phyloP scores from a whole-genome alignment of 2,888 invertebrate genomes.

The Ectropis crepuscularia region DNA sequence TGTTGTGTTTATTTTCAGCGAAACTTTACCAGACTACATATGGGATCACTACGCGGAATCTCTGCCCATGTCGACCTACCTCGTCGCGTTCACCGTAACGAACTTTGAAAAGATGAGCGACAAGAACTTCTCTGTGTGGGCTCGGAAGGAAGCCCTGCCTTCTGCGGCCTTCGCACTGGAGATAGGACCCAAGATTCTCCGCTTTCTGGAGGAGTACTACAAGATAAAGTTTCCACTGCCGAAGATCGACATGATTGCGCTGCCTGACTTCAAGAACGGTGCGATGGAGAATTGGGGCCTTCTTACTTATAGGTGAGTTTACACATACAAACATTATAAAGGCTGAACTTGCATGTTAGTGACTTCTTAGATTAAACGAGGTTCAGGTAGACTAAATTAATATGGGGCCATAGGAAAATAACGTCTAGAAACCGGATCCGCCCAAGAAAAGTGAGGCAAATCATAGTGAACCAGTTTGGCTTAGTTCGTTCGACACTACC shows the following conservation, averaged over 20 bases:
- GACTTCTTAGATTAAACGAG: slow-evolving; percentile 35
- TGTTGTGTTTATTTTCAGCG: slow-evolving; percentile 64
- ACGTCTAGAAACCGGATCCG: too few relatives aligned
- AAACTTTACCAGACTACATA: slow-evolving; percentile 85
- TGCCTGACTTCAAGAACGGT: slow-evolving; percentile 95
- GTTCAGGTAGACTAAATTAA: background rate
- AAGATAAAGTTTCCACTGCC: slow-evolving; percentile 90
- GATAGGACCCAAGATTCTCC: slow-evolving; percentile 90
- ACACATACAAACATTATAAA: background rate
- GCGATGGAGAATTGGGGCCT: slow-evolving; percentile 97
- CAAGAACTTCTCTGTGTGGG: slow-evolving; percentile 88
- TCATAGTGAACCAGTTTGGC: too few relatives aligned
- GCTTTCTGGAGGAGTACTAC: slow-evolving; percentile 90
- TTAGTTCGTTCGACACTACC: too few relatives aligned
- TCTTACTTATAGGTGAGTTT: slow-evolving; percentile 87
- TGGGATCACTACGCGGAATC: slow-evolving; percentile 92
- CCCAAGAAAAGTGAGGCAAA: too few relatives aligned
- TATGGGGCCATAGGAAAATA: too few relatives aligned
- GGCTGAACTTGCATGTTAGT: slow-evolving; percentile 26
- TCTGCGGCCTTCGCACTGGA: slow-evolving; percentile 90
- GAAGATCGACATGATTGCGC: slow-evolving; percentile 96
- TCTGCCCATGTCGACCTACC: slow-evolving; percentile 94
- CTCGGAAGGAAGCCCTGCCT: slow-evolving; percentile 87
- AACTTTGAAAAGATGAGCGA: slow-evolving; percentile 87
- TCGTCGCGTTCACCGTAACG: slow-evolving; percentile 93